Conservation (phyloP, 2,113 vertebrate species). For the Aphyosemion australe region DNA sequence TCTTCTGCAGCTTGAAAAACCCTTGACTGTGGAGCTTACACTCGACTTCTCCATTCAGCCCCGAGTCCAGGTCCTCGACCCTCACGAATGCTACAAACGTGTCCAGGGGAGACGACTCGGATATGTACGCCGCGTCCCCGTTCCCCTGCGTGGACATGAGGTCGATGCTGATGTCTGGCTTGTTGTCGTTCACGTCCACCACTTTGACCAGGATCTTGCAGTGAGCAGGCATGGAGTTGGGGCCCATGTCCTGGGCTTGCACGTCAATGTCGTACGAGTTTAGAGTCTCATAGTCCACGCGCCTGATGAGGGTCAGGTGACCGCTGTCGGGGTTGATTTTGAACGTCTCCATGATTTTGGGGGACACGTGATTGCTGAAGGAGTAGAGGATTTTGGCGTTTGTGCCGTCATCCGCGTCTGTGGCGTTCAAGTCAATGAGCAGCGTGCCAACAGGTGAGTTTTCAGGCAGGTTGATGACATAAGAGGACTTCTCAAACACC, state of each 20-base stretch:
- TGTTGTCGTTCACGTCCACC: constrained; percentile 96
- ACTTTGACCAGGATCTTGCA: constrained; percentile 96
- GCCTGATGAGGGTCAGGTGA: constrained; percentile 87
- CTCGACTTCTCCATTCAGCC: constrained; percentile 88
- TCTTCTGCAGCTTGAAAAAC: constrained; percentile 92
- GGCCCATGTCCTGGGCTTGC: constrained; percentile 96
- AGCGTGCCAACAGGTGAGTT: constrained; percentile 87
- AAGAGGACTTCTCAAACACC: constrained; percentile 86
- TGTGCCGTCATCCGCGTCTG: constrained; percentile 93
- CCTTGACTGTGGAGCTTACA: constrained; percentile 92
- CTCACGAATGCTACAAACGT: constrained; percentile 94
- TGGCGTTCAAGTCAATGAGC: constrained; percentile 93
- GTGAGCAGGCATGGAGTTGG: constrained; percentile 95
- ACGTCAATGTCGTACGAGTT: constrained; percentile 94
- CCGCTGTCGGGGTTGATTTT: constrained; percentile 90
- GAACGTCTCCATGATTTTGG: constrained; percentile 93
- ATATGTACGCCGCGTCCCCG: constrained; percentile 89
- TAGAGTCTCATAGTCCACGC: constrained; percentile 89
- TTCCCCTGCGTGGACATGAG: constrained; percentile 91
- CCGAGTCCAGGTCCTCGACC: constrained; percentile 93
- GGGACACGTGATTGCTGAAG: constrained; percentile 93
- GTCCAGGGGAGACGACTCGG: constrained; percentile 88
- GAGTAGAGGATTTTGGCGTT: constrained; percentile 96
- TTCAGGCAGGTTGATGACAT: constrained; percentile 88
- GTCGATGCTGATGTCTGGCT: constrained; percentile 93